Evolutionary conservation across 2,888 invertebrate genomes (phyloP), one percentile per base, ranked within the genome.

Genomic region (Pherbina coryleti): DNA sequence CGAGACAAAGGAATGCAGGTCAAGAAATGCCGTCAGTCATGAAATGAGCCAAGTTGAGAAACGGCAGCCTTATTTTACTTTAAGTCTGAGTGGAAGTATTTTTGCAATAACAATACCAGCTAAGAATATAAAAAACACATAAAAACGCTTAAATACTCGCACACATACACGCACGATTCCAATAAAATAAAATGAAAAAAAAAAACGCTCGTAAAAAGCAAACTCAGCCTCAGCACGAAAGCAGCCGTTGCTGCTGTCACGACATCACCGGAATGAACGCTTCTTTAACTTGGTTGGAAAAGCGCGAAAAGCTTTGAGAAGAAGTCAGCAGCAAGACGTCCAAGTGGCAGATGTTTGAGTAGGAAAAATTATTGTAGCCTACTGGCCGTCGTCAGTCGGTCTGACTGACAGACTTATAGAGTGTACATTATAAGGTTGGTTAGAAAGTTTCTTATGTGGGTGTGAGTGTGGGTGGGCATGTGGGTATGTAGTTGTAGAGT

Each of bases 201-300:
- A 37, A 60, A 60, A 72, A 44, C 44, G n/a, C n/a, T n/a, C n/a
- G n/a, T n/a, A n/a, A n/a, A n/a, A n/a, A 44, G 60, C 25, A 7
- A 44, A 62, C 49, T 73, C 73, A 25, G 49, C 49, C 62, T 62
- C 73, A 62, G n/a, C 73, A 73, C 62, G 73, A 62, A 73, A 34
- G 22, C 49, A 17, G 69, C 69, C 11, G 62, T n/a, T 34, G 25
- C 22, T 28, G 28, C 51, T 60, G 22, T 28, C 53, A 71, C 71
- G 73, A 73, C 72, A 73, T 73, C 62, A 17, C 19, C 1, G 28
- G 7, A 22, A 62, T 3, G 62, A 73, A 73, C 44, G 62, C 44
- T 73, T 25, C 19, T 62, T 62, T 14, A 22, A 44, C 60, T 73
- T 51, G 31, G n/a, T 51, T 31, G 22, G 31, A 22, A 44, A 28